These are phyloP conservation scores for Pheucticus melanocephalus DNA, from an alignment of 2,113 vertebrate species.

Conservation along the genomic window DNA sequence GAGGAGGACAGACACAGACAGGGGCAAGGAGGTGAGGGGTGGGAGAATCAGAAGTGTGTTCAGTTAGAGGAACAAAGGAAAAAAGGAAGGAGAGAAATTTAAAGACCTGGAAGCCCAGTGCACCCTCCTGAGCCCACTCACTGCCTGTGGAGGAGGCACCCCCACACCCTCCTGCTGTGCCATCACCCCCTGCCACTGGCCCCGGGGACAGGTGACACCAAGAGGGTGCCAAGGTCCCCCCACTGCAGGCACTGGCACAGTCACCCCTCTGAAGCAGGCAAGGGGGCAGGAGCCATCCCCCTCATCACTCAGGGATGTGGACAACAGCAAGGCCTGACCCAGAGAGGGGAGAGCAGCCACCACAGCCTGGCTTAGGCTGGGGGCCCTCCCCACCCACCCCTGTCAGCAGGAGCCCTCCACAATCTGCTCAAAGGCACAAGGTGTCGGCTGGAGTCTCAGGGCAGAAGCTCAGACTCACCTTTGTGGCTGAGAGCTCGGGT, in stretches of 20 bases:
- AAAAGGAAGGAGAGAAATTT: constrained; percentile 48
- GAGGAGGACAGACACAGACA: constrained; percentile 54
- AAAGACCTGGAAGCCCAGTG: background rate
- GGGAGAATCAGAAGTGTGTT: constrained; percentile 77
- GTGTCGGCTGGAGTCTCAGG: rapidly evolving
- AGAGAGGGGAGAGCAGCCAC: background rate
- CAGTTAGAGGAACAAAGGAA: constrained; percentile 71
- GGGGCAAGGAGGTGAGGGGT: background rate
- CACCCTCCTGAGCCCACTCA: rapidly evolving
- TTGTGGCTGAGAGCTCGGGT: constrained; percentile 84
- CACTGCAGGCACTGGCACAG: rapidly evolving
- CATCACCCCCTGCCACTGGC: background rate
- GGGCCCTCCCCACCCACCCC: background rate
- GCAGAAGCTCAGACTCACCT: constrained; percentile 75
- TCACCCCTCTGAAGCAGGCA: background rate
- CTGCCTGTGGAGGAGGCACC: background rate
- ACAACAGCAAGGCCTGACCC: rapidly evolving
- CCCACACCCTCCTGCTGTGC: background rate
- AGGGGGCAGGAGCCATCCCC: background rate
- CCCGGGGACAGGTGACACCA: rapidly evolving
- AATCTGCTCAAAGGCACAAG: background rate
- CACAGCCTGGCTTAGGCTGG: background rate
- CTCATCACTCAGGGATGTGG: background rate
- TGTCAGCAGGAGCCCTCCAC: background rate
- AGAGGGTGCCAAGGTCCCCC: background rate